A percentile compares a stretch with the other conserved stretches of the same genome.
These are phyloP conservation scores for Pogonocherus hispidulus DNA, from an alignment of 2,888 invertebrate species.

Conservation along the genomic window DNA sequence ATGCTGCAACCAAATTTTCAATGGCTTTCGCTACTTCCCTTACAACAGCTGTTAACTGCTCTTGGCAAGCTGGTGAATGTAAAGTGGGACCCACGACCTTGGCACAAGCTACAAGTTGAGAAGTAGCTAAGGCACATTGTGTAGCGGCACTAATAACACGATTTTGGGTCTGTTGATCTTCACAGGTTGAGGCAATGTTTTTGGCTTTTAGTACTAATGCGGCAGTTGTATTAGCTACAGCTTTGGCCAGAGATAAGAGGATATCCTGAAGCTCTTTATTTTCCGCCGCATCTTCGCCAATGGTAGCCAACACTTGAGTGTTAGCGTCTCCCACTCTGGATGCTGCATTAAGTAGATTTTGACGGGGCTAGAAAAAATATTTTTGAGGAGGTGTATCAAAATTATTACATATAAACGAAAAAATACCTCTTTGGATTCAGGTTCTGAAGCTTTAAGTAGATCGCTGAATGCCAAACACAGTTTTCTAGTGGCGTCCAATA, in stretches of 20 bases:
- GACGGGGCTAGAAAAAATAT: slow-evolving; percentile 77
- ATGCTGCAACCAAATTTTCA: slow-evolving; percentile 87
- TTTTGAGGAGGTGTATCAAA: neutral
- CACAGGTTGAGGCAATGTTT: slow-evolving; percentile 92
- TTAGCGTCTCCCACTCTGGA: slow-evolving; percentile 97
- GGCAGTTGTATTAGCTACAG: slow-evolving; percentile 98
- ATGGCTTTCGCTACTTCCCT: slow-evolving; percentile 94
- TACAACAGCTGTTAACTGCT: slow-evolving; percentile 93
- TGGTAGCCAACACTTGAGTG: slow-evolving; percentile 91
- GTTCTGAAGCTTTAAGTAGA: slow-evolving; percentile 94
- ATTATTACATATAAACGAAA: neutral
- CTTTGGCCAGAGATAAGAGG: slow-evolving; percentile 93
- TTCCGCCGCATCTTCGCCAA: slow-evolving; percentile 91
- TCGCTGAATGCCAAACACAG: slow-evolving; percentile 96
- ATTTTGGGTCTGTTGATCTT: slow-evolving; percentile 86
- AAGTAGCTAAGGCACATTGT: slow-evolving; percentile 96
- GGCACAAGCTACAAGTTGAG: slow-evolving; percentile 96
- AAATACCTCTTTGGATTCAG: slow-evolving; percentile 83
- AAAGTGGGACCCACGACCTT: slow-evolving; percentile 92
- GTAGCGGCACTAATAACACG: slow-evolving; percentile 96
- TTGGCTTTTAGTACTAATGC: slow-evolving; percentile 96
- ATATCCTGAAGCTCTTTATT: slow-evolving; percentile 90
- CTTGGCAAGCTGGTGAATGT: slow-evolving; percentile 86
- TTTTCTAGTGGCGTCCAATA: slow-evolving; percentile 92
- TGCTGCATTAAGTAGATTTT: slow-evolving; percentile 94